Conservation (phyloP, 2,113 vertebrate genomes). For the Passerina amoena region DNA sequence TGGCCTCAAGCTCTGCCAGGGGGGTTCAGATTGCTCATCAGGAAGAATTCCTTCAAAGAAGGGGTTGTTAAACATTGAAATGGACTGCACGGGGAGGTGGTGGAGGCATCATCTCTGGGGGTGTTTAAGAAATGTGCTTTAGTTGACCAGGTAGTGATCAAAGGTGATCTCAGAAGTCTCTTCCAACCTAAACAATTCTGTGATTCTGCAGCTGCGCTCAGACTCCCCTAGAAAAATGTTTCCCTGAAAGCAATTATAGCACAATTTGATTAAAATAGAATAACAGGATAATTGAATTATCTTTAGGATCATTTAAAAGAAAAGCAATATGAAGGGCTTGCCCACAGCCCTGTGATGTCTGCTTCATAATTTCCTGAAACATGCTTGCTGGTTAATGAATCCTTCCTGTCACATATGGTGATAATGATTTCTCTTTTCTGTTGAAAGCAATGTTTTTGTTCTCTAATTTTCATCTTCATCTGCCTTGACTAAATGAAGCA, state of each 20-base stretch:
- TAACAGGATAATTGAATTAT: neutral
- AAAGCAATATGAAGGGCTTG: neutral
- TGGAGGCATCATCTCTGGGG: neutral
- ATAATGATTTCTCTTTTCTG: neutral
- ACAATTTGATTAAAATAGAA: neutral
- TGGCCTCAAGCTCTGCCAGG: neutral
- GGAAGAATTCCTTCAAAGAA: neutral
- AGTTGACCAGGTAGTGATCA: neutral
- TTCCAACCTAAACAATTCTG: neutral
- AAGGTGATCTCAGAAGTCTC: neutral
- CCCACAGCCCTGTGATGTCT: neutral
- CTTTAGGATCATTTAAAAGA: neutral
- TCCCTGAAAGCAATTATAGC: neutral
- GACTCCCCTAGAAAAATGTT: neutral
- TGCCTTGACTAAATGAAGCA: neutral
- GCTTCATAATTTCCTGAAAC: neutral
- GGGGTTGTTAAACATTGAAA: neutral
- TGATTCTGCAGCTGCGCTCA: neutral
- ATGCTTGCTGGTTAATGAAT: neutral
- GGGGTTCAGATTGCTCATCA: neutral
- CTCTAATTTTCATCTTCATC: neutral
- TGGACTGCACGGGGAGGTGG: neutral
- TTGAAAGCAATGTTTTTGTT: neutral
- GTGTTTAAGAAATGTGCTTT: neutral
- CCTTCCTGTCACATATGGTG: neutral